Evolutionary conservation across 1,140 invertebrate species (phyloP).

Genomic region (Galleria mellonella): DNA sequence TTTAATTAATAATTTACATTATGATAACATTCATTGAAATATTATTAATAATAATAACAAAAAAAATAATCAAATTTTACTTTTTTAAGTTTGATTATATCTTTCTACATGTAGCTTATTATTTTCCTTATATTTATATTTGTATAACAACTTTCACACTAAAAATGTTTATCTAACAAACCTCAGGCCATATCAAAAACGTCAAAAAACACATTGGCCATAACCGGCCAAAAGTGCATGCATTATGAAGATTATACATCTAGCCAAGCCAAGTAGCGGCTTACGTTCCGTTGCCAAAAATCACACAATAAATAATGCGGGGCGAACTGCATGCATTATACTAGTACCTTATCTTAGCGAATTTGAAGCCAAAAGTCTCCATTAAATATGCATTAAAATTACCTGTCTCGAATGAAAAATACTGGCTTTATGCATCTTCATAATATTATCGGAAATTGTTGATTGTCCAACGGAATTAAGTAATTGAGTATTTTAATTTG

Average conservation of each 20-base stretch:
- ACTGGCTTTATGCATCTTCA: slow-evolving; percentile 31
- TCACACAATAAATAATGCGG: slow-evolving; percentile 71
- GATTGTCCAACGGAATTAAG: slow-evolving; percentile 26
- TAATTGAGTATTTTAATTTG: slow-evolving; percentile 10
- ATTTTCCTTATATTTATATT: no score
- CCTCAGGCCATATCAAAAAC: background rate
- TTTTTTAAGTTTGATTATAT: no score
- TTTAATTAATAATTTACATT: no score
- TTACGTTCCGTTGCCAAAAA: slow-evolving; percentile 66
- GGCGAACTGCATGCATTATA: slow-evolving; percentile 70
- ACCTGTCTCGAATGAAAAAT: slow-evolving; percentile 68
- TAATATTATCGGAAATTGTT: slow-evolving; percentile 21
- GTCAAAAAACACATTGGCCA: background rate
- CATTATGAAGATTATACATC: slow-evolving; percentile 73
- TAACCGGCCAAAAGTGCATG: slow-evolving; percentile 49
- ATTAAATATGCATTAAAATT: slow-evolving; percentile 74
- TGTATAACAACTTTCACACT: no score
- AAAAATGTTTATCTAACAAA: no score
- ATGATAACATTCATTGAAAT: no score
- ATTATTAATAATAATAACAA: no score
- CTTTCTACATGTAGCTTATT: no score
- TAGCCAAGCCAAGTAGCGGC: slow-evolving; percentile 62
- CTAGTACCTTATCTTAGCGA: slow-evolving; percentile 69
- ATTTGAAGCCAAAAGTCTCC: slow-evolving; percentile 73
- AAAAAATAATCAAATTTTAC: no score